Base-by-base conservation (phyloP, 2,113 vertebrate species). In the Hepsetus odoe region DNA sequence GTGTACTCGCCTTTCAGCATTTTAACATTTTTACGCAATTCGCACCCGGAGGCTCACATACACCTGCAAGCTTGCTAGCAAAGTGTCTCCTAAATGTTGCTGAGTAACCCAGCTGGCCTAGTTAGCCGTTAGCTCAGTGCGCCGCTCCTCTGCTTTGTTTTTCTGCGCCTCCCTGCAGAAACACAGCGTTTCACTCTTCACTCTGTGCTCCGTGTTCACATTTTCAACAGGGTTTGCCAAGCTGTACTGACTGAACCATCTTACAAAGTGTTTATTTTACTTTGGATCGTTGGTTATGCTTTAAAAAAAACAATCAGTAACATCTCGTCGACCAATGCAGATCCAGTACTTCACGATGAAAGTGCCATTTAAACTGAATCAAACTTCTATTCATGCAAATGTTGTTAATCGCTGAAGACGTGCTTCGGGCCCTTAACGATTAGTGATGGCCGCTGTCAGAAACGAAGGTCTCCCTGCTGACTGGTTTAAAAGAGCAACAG, bases 41-140 rank as follows among this genome's bases (percentile, higher is more conserved):
- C 1, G 5, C 26, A 14, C 3, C 3, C 11, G 51, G 10, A 9
- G 9, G 51, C 10, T 2, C 9, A 24, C n/a, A 24, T 10, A 24
- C 4, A 10, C 0, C 16, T 8, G 2, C 10, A n/a, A 4, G 6
- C 9, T 1, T 18, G 10, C 26, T 22, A 33, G 26, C 28, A 9
- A 2, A 6, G 5, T 22, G 32, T 1, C 18, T 16, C 24, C 0
- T 5, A 49, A 49, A 74, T 74, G 20, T 33, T 64, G 72, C 72
- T 74, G 72, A 74, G 72, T 74, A 74, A 74, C 72, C 28, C 55
- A 46, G 18, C 30, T 33, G n/a, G 56, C 72, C n/a, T 49, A 24
- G 40, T 24, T 5, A 38, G 32, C 33, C 12, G 14, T 20, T 8
- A 9, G 59, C 61, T 65, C 51, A 38, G 61, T 5, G n/a, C 51